Evolutionary conservation across 2,113 vertebrate genomes (phyloP).

Genomic region (Piaya cayana): DNA sequence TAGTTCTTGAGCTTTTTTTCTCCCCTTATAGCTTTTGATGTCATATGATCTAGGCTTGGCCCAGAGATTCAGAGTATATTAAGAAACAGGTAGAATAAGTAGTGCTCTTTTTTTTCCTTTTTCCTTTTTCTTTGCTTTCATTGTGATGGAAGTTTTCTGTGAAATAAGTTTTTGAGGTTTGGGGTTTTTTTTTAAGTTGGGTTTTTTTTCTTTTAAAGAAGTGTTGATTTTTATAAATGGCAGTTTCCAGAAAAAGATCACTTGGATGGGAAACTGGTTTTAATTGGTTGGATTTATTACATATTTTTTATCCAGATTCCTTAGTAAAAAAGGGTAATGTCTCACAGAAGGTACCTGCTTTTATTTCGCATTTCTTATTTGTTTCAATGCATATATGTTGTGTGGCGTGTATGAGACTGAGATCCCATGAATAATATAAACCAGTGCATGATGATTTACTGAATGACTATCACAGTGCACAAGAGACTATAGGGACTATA

Average conservation of each 20-base stretch:
- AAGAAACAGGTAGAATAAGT: background rate
- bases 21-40: background rate
- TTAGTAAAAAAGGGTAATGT: background rate
- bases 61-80: background rate
- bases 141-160: background rate
- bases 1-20: background rate
- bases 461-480: background rate
- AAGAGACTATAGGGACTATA: background rate
- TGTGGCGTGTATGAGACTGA: background rate
- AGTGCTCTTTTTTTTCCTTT: background rate
- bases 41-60: background rate
- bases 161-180: background rate
- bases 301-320: background rate
- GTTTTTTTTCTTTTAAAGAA: background rate
- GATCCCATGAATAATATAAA: background rate
- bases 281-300: background rate
- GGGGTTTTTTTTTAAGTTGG: no score
- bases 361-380: background rate
- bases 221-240: background rate
- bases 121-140: rapidly evolving
- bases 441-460: background rate
- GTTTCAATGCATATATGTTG: background rate
- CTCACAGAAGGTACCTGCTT: background rate
- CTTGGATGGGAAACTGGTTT: background rate
- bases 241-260: background rate